These are phyloP conservation scores for Rhabdomys dilectus DNA, from an alignment of 2,113 vertebrate genomes.

Conservation along the genomic window DNA sequence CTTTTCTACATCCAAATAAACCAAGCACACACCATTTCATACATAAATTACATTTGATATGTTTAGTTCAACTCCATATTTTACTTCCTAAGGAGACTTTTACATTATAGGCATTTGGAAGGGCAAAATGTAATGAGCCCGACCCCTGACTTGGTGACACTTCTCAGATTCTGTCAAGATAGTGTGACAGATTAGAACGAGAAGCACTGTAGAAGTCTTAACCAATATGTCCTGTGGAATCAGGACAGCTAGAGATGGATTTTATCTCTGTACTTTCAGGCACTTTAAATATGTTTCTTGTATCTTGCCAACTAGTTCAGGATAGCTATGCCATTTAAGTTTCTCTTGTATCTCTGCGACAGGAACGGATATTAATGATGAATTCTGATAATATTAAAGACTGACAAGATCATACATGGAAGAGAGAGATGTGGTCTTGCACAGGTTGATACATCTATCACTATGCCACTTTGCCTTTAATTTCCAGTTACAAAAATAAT, in stretches of 20 bases:
- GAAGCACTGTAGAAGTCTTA: background rate
- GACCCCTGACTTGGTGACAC: background rate
- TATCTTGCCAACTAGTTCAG: conserved; percentile 52
- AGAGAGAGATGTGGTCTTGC: conserved; percentile 31
- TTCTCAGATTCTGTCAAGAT: conserved; percentile 34
- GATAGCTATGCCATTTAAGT: conserved; percentile 5
- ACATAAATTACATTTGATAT: background rate
- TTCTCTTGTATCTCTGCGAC: conserved; percentile 38
- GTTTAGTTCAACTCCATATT: background rate
- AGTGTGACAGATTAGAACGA: conserved; percentile 15
- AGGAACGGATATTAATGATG: background rate
- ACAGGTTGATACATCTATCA: background rate
- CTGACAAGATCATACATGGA: conserved; percentile 10
- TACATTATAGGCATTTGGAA: conserved; percentile 2
- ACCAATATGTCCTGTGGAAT: background rate
- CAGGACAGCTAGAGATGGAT: conserved; percentile 39
- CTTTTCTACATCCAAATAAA: conserved; percentile 37
- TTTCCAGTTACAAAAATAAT: conserved; percentile 38
- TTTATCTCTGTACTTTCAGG: conserved; percentile 57
- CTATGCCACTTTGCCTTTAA: conserved; percentile 24
- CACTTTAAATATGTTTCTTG: conserved; percentile 8
- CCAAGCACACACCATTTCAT: background rate
- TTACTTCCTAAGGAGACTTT: conserved; percentile 42
- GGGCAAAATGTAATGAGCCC: background rate
- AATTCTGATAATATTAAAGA: conserved; percentile 60